A percentile compares a stretch with the other conserved stretches of the same genome.
Conservation (phyloP, 2,888 invertebrate genomes). For the Trilocha varians region DNA sequence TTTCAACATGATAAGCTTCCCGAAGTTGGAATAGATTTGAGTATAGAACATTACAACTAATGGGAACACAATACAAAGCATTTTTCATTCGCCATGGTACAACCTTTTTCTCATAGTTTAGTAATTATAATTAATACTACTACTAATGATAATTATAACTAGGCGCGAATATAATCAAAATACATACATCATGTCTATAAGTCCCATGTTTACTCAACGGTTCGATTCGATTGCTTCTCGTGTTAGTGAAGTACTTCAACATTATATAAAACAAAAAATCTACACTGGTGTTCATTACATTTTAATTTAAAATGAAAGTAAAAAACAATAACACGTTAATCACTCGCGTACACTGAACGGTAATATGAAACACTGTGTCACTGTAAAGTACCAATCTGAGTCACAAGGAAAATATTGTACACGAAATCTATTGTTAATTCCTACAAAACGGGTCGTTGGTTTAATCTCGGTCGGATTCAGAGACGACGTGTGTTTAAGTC, state of each 20-base stretch:
- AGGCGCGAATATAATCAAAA: too few relatives aligned
- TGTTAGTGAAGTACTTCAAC: conserved; percentile 39
- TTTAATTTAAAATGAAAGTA: conserved; percentile 7
- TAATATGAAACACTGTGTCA: conserved; percentile 5
- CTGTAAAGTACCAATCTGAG: conserved; percentile 23
- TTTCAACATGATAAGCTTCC: too few relatives aligned
- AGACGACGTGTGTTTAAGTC: conserved; percentile 22
- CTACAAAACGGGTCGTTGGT: conserved; percentile 37
- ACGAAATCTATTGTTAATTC: conserved; percentile 50
- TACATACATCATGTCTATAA: conserved; percentile 28
- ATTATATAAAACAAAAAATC: conserved; percentile 33
- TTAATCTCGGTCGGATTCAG: conserved; percentile 36
- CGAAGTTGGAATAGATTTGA: too few relatives aligned
- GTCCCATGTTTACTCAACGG: conserved; percentile 16
- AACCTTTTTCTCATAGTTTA: too few relatives aligned
- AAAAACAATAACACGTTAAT: conserved; percentile 4
- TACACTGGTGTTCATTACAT: conserved; percentile 41
- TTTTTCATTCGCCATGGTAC: too few relatives aligned
- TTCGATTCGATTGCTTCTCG: conserved; percentile 36
- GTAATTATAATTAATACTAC: too few relatives aligned
- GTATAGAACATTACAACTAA: too few relatives aligned
- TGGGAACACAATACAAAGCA: too few relatives aligned
- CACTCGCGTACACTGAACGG: conserved; percentile 4
- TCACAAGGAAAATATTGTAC: conserved; percentile 60
- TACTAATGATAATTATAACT: too few relatives aligned